Evolutionary conservation across 2,797 vertebrate genomes (phyloP).

Genomic region (Aulostomus chinensis): DNA sequence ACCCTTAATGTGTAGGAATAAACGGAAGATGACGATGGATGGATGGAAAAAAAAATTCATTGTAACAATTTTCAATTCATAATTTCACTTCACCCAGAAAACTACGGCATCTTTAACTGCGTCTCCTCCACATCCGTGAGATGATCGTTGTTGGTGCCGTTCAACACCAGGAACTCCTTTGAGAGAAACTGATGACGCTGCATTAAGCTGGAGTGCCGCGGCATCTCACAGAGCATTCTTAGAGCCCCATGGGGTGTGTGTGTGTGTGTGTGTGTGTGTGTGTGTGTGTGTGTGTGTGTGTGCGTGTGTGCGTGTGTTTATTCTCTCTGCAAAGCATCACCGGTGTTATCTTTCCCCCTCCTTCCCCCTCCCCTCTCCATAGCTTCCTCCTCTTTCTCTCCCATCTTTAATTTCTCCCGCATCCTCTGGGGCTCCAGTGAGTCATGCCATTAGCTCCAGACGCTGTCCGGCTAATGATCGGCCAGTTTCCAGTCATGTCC

Average conservation of each 20-base stretch:
- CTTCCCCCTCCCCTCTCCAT: not conserved
- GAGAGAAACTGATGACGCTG: not conserved
- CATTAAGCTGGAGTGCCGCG: constrained; percentile 20
- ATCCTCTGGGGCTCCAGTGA: constrained; percentile 55
- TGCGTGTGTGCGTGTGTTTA: constrained; percentile 6
- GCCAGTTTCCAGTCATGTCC: constrained; percentile 36
- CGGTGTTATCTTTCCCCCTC: constrained; percentile 56
- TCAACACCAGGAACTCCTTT: not conserved
- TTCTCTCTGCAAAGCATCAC: constrained; percentile 37
- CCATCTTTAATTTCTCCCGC: constrained; percentile 62
- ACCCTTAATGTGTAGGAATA: too few species aligned
- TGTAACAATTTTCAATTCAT: too few species aligned
- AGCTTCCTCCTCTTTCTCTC: constrained; percentile 22
- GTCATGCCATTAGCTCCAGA: constrained; percentile 66
- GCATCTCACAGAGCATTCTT: constrained; percentile 34
- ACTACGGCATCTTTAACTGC: too few species aligned
- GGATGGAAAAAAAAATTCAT: too few species aligned
- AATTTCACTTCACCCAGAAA: too few species aligned
- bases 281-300: not conserved
- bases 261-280: constrained; percentile 1
- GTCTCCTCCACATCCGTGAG: too few species aligned
- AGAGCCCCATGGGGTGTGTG: constrained; percentile 22
- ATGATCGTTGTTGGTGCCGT: too few species aligned
- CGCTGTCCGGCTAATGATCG: constrained; percentile 55
- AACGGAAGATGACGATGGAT: too few species aligned